phyloP scores from a whole-genome alignment of 92 coral and sea anemone genomes.

The Ricordea florida region DNA sequence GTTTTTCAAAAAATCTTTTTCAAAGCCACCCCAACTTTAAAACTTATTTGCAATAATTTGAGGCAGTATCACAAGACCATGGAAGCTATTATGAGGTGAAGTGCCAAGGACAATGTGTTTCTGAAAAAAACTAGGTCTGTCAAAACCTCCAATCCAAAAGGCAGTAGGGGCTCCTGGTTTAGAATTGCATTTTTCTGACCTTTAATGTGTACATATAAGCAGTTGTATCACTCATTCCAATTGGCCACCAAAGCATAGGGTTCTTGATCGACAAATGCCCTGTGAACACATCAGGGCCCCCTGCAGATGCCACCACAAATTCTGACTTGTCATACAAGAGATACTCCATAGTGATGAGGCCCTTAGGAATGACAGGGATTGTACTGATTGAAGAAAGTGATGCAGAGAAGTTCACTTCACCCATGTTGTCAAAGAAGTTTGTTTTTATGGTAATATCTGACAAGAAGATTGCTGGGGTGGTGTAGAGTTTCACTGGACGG shows the following conservation, averaged over 20 bases:
- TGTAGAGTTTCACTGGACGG: slow-evolving; percentile 90
- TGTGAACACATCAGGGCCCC: slow-evolving; percentile 66
- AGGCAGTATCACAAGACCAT: too few relatives aligned
- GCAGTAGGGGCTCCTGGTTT: too few relatives aligned
- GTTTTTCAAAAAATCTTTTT: too few relatives aligned
- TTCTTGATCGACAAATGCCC: slow-evolving; percentile 65
- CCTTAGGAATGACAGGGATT: slow-evolving; percentile 35
- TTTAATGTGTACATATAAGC: slow-evolving; percentile 88
- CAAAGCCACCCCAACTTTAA: too few relatives aligned
- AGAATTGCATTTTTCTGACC: slow-evolving; percentile 40
- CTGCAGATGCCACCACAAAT: slow-evolving; percentile 57
- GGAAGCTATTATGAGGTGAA: too few relatives aligned
- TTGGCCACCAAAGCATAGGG: slow-evolving; percentile 96
- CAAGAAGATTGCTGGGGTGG: slow-evolving; percentile 87
- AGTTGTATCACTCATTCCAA: slow-evolving; percentile 92
- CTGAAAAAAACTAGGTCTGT: too few relatives aligned
- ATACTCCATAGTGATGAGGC: slow-evolving; percentile 70
- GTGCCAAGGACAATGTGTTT: too few relatives aligned
- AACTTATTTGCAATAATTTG: too few relatives aligned
- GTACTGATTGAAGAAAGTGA: slow-evolving; percentile 30
- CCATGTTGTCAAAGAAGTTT: slow-evolving; percentile 50
- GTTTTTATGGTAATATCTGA: slow-evolving; percentile 92
- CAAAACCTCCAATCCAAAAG: too few relatives aligned
- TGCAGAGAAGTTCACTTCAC: slow-evolving; percentile 61
- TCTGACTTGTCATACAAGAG: slow-evolving; percentile 69